These are phyloP conservation scores for Microchirus variegatus DNA, from an alignment of 2,797 vertebrate genomes.

Conservation along the genomic window DNA sequence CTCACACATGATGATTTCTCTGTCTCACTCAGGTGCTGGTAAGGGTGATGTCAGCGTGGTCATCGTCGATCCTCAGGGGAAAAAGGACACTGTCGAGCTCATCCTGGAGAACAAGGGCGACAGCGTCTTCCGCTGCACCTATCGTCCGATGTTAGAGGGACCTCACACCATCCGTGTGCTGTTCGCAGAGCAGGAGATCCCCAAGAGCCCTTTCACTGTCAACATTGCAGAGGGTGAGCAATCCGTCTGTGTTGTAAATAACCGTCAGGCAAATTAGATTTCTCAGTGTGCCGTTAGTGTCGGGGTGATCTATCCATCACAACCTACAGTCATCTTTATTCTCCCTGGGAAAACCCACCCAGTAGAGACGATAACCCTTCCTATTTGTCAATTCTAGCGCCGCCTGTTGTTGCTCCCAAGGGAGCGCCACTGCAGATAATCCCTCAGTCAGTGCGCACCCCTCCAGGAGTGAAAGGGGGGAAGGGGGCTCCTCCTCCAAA, in stretches of 20 bases:
- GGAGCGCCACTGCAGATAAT: constrained; percentile 80
- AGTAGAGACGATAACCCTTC: constrained; percentile 58
- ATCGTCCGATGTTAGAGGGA: constrained; percentile 89
- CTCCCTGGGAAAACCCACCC: constrained; percentile 39
- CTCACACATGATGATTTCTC: constrained; percentile 1
- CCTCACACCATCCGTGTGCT: constrained; percentile 88
- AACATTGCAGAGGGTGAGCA: constrained; percentile 91
- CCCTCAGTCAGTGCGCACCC: constrained; percentile 81
- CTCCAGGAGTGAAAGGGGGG: constrained; percentile 75
- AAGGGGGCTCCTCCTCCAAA: constrained; percentile 80
- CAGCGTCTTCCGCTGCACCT: constrained; percentile 94
- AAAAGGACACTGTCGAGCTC: constrained; percentile 93
- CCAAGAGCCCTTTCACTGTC: constrained; percentile 92
- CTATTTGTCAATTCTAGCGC: constrained; percentile 83
- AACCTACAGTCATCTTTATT: constrained; percentile 44
- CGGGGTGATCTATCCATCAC: constrained; percentile 54
- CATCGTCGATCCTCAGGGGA: constrained; percentile 92
- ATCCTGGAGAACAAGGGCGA: constrained; percentile 95
- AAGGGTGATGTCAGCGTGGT: constrained; percentile 92
- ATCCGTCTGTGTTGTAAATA: constrained; percentile 55
- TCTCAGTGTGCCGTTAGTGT: constrained; percentile 46
- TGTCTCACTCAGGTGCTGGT: constrained; percentile 85
- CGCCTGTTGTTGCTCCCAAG: constrained; percentile 64
- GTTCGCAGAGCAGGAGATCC: constrained; percentile 90
- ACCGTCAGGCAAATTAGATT: constrained; percentile 63